phyloP scores from a whole-genome alignment of 2,888 invertebrate species.

The Syrista parreyssii region DNA sequence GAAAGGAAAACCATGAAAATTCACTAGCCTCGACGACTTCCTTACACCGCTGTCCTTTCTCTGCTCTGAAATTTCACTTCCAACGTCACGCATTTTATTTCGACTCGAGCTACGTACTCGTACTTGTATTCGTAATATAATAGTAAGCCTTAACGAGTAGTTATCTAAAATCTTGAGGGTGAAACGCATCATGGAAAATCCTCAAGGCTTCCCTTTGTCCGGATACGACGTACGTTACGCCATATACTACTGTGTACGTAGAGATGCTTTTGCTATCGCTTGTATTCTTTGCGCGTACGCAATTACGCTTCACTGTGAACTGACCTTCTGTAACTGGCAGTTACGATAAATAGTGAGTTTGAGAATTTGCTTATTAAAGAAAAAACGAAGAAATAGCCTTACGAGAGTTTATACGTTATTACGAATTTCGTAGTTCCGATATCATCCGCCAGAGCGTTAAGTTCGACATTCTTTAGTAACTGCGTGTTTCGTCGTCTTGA shows the following conservation, averaged over 20 bases:
- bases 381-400: neutral
- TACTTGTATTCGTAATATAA: neutral
- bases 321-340: neutral
- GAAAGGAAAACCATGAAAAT: neutral
- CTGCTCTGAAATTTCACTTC: neutral
- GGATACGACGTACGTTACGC: neutral
- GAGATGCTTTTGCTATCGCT: slow-evolving; percentile 6
- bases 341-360: neutral
- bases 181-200: slow-evolving; percentile 38
- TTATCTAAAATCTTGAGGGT: slow-evolving; percentile 34
- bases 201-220: slow-evolving; percentile 34
- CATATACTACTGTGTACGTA: slow-evolving; percentile 1
- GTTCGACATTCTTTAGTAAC: neutral
- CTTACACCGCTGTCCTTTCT: neutral
- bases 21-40: neutral
- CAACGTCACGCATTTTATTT: neutral
- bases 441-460: neutral
- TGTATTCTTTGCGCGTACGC: slow-evolving; percentile 1
- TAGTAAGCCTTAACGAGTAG: neutral
- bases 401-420: neutral
- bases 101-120: neutral
- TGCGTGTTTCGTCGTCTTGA: neutral
- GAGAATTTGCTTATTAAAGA: neutral
- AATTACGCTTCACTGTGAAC: neutral
- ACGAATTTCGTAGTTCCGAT: neutral